Evolutionary conservation across 2,888 invertebrate species (phyloP).

Genomic region (Eupithecia dodoneata): DNA sequence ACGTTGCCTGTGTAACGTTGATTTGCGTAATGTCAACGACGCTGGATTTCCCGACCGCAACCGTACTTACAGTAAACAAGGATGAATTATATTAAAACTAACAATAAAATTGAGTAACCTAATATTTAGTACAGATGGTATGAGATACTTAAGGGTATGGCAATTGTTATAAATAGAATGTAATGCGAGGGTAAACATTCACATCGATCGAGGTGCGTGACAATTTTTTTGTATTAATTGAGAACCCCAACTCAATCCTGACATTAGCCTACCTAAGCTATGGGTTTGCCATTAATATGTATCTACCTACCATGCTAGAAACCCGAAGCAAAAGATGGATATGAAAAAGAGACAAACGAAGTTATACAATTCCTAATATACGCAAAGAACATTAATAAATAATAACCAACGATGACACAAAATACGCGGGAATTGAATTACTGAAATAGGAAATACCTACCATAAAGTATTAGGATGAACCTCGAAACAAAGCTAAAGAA

Average conservation of each 20-base stretch:
- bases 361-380: neutral
- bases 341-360: neutral
- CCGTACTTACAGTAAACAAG: neutral
- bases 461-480: neutral
- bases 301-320: too few relatives aligned
- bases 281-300: neutral
- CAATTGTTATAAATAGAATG: neutral
- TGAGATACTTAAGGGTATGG: neutral
- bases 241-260: neutral
- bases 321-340: neutral
- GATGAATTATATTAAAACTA: neutral
- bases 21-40: slow-evolving; percentile 5
- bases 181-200: neutral
- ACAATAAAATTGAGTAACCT: neutral
- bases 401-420: neutral
- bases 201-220: neutral
- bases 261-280: neutral
- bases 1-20: neutral
- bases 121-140: neutral
- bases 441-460: neutral
- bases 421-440: neutral
- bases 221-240: neutral
- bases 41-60: slow-evolving; percentile 8
- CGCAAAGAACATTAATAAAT: slow-evolving; percentile 11
- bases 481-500: neutral